Evolutionary conservation across 2,797 vertebrate species (phyloP), one percentile per base, ranked within the genome.

Genomic region (Malacoraja senta): DNA sequence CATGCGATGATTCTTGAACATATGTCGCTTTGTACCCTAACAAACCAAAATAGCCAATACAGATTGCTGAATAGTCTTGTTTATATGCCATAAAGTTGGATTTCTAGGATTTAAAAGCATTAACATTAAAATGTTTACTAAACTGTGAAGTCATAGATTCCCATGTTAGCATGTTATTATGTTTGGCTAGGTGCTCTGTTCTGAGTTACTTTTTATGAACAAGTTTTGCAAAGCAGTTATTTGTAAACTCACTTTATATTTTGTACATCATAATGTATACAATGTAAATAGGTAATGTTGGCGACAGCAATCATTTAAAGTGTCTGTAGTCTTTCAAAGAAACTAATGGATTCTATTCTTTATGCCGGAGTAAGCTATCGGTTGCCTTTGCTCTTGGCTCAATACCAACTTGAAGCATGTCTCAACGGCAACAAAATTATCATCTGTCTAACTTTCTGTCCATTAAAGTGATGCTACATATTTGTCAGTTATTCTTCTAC

Each of bases 181-280:
- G 90, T 92, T 92, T 92, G 90, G 71, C 90, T 92, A 92, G 90
- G 90, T 92, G 90, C 90, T 92, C 90, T 76, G 90, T 92, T 92
- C 72, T 92, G 65, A 91, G 90, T 92, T 92, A 92, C 90, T 92
- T 92, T 92, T 76, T 92, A 92, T 92, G 90, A 76, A 92, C 68
- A 44, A 93, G 93, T 77, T 91, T 92, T 92, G 90, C 90, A 79
- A 93, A 93, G 93, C 84, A 72, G 61, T 93, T 93, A 93, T 96
- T 96, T 96, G 95, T 96, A 96, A 95, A 95, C 94, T 94, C 19
- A 78, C 93, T 95, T 93, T 91, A 95, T 95, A 94, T 96, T 96
- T 96, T 96, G 84, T 95, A 96, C 93, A 94, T 92, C 76, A 76
- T 95, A 95, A 95, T 93, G 95, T 95, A 94, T 95, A 95, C 93